Conservation (phyloP, 2,888 invertebrate species). For the Pinctada fucata region DNA sequence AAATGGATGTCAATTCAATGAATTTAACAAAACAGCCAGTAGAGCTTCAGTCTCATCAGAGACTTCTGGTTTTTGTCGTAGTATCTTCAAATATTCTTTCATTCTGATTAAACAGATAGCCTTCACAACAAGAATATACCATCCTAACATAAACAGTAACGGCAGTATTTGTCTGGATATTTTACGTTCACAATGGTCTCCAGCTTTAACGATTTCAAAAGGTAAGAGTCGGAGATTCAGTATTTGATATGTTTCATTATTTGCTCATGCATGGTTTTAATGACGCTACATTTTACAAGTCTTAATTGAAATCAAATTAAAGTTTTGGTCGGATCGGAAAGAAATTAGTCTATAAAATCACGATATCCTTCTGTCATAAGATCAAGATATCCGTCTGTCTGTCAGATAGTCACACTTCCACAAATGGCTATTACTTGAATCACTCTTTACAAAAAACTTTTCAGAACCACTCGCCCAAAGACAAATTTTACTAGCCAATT, state of each 20-base stretch:
- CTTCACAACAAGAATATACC: constrained; percentile 99
- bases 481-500: no score
- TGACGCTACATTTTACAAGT: background rate
- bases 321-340: background rate
- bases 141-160: constrained; percentile 99
- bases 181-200: constrained; percentile 99
- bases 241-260: no score
- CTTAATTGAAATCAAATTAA: constrained; percentile 1
- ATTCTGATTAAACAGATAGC: constrained; percentile 84
- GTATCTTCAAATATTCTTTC: no score
- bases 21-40: no score
- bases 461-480: no score
- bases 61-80: no score
- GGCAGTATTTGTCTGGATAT: constrained; percentile 99
- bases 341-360: background rate
- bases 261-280: background rate
- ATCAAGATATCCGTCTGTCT: background rate
- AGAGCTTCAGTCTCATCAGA: no score
- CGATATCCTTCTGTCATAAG: background rate
- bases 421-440: no score
- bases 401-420: background rate
- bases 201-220: constrained; percentile 99
- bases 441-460: no score
- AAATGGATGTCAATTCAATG: no score
- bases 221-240: constrained; percentile 80